phyloP scores from a whole-genome alignment of 2,113 vertebrate genomes.

The Paradisaea rubra region DNA sequence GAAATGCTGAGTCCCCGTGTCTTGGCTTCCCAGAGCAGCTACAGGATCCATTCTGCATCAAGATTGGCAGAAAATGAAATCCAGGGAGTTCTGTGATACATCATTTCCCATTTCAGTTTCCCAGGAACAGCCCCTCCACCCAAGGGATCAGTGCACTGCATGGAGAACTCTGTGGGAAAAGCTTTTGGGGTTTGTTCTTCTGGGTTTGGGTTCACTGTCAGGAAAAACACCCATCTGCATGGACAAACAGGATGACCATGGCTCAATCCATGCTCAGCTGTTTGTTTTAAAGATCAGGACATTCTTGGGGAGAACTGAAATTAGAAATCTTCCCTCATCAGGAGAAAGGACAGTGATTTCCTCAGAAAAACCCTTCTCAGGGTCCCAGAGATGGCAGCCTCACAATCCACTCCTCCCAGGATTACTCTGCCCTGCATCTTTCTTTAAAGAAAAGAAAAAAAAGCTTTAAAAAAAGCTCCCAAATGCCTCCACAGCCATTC shows the following conservation, averaged over 20 bases:
- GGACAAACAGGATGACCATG: background rate
- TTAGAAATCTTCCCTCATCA: background rate
- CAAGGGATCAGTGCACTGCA: background rate
- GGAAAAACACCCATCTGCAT: background rate
- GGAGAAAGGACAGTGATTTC: background rate
- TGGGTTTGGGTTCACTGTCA: background rate
- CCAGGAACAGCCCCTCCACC: background rate
- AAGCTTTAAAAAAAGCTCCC: background rate
- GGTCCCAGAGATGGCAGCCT: background rate
- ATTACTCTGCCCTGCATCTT: background rate
- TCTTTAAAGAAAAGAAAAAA: background rate
- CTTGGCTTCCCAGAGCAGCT: background rate
- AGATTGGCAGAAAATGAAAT: background rate
- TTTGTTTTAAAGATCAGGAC: background rate
- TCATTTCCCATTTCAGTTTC: background rate
- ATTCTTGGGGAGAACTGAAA: background rate
- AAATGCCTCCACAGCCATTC: background rate
- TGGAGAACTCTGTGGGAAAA: background rate
- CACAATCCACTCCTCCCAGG: background rate
- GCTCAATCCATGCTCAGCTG: background rate
- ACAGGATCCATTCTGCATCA: background rate
- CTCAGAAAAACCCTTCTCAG: background rate
- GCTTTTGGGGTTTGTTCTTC: background rate
- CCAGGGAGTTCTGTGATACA: background rate
- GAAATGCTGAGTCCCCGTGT: background rate